Base-by-base conservation (phyloP, 1,140 invertebrate species). In the Penaeus japonicus region DNA sequence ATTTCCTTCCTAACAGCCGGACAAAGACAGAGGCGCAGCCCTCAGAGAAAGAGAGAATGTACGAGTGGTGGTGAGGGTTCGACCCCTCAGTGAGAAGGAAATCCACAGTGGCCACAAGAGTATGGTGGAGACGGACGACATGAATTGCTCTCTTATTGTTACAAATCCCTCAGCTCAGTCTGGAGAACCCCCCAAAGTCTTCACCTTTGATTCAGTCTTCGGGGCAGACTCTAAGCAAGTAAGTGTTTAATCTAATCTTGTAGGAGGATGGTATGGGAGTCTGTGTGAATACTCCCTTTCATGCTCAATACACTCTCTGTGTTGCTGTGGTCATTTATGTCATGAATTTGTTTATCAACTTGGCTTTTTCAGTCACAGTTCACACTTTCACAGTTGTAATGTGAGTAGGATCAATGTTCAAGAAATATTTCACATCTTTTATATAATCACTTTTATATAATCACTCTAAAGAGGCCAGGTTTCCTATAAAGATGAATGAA, bases 71-170 rank as follows among this genome's bases (percentile, higher is more conserved):
- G 96, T 98, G 24, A 94, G 98, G 87, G 95, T 97, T 89, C 94
- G 98, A 84, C 98, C 98, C 0, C 94, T 98, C 92, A 97, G 95
- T 92, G 95, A 95, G 91, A 95, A 95, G 91, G 97, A 98, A 92
- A 93, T 95, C 88, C 93, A 95, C 70, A 93, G 94, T 54, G 95
- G 95, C 73, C 94, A 95, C 62, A 94, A 95, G 91, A 95, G 94
- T 91, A 95, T 96, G 82, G 95, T 97, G 15, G 93, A 94, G 12
- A 95, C 97, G 73, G 96, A 98, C 93, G 93, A 94, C 39, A 93
- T 96, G 39, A 95, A 96, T 92, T 95, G 95, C 47, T 87, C 77
- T 10, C n/a, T 90, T n/a, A 57, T 39, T 5, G 81, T 90, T 22
- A 84, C 81, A 35, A 90, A 90, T 62, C 89, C 85, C n/a, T 57